Evolutionary conservation across 2,797 vertebrate species (phyloP).

Genomic region (Bovichtus diacanthus): DNA sequence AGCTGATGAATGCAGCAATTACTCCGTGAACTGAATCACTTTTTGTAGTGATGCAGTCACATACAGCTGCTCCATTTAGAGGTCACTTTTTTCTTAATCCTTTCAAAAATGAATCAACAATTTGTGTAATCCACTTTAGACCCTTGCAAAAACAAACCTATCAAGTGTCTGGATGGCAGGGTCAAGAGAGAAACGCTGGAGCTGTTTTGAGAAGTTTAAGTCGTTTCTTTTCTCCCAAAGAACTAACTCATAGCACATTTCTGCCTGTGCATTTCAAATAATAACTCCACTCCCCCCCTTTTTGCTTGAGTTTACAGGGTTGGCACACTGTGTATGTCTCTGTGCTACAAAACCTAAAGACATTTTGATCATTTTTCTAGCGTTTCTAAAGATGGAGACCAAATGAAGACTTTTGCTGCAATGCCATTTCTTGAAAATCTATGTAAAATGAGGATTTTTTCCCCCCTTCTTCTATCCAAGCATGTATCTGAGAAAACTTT

Average conservation of each 20-base stretch:
- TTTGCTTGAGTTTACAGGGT: background rate
- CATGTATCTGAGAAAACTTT: background rate
- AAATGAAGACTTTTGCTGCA: background rate
- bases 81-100: conserved; percentile 7
- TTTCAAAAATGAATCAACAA: background rate
- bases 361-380: background rate
- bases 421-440: background rate
- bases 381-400: background rate
- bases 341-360: background rate
- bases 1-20: background rate
- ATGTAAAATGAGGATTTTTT: background rate
- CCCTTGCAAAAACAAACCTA: background rate
- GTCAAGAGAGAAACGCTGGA: background rate
- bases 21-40: conserved; percentile 17
- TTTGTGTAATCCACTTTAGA: background rate
- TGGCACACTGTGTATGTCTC: background rate
- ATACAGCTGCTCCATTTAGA: conserved; percentile 22
- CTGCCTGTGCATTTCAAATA: background rate
- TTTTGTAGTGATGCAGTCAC: conserved; percentile 16
- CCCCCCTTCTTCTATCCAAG: background rate
- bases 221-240: background rate
- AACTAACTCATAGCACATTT: background rate
- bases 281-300: background rate
- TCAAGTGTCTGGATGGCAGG: background rate
- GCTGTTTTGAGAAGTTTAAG: background rate